phyloP scores from a whole-genome alignment of 2,113 vertebrate species.

The Callipepla californica region DNA sequence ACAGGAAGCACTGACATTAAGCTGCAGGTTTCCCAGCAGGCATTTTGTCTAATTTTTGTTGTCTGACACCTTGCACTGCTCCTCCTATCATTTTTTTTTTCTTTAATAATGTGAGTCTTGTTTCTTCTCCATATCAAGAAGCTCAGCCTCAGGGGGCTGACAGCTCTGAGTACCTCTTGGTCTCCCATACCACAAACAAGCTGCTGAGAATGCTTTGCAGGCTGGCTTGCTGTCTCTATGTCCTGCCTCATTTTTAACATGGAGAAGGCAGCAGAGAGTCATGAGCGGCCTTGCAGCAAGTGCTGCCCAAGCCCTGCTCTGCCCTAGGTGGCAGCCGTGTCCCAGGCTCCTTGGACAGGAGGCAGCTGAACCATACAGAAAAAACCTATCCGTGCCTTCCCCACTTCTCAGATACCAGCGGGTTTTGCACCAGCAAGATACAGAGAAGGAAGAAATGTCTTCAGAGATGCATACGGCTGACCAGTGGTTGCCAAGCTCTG shows the following conservation, averaged over 20 bases:
- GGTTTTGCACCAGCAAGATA: background rate
- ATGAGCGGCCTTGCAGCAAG: background rate
- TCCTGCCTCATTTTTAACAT: background rate
- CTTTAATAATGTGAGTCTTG: background rate
- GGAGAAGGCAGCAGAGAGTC: slow-evolving; percentile 66
- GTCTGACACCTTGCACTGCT: too few species aligned
- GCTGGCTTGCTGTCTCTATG: background rate
- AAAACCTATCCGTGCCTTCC: background rate
- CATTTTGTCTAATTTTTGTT: background rate
- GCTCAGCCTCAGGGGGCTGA: background rate
- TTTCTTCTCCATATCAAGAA: background rate
- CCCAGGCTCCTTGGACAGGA: background rate
- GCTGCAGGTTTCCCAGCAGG: background rate
- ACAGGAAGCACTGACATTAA: background rate
- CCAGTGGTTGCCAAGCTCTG: background rate
- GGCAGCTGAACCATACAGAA: background rate
- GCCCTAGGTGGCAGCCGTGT: background rate
- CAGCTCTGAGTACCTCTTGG: background rate
- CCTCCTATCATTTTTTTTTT: too few species aligned
- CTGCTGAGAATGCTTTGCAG: rapidly evolving
- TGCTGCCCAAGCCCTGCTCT: background rate
- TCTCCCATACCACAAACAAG: rapidly evolving
- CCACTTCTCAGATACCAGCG: rapidly evolving
- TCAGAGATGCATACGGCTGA: background rate
- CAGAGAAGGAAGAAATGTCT: background rate